phyloP scores from a whole-genome alignment of 2,888 invertebrate species.

The Folsomia candida region DNA sequence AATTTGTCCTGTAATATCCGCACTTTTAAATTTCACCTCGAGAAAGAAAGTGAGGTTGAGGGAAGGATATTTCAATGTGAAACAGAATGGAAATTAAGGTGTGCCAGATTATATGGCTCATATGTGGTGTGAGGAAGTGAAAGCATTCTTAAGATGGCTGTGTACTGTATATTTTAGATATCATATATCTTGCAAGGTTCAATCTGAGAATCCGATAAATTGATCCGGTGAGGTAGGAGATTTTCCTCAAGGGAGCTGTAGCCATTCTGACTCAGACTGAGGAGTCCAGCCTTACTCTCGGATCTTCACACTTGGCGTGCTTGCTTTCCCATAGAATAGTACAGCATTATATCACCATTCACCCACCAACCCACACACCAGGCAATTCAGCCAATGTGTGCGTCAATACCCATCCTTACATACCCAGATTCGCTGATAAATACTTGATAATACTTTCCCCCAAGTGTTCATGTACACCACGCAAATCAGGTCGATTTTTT shows the following conservation, averaged over 20 bases:
- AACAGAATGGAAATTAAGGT: neutral
- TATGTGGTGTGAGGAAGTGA: neutral
- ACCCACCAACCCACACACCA: too few relatives aligned
- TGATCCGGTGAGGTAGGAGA: conserved; percentile 39
- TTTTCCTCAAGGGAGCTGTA: conserved; percentile 43
- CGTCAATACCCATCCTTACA: too few relatives aligned
- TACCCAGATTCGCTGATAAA: too few relatives aligned
- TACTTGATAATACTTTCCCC: too few relatives aligned
- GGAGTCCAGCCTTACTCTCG: neutral
- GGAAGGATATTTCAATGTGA: neutral
- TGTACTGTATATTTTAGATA: conserved; percentile 7
- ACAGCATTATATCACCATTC: too few relatives aligned
- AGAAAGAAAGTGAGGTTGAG: neutral
- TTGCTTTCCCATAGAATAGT: neutral
- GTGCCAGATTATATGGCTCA: neutral
- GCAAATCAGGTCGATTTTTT: too few relatives aligned
- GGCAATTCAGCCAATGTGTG: too few relatives aligned
- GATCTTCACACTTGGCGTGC: neutral
- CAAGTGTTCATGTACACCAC: too few relatives aligned
- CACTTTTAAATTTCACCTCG: too few relatives aligned
- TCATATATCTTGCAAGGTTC: conserved; percentile 23
- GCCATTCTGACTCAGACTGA: conserved; percentile 15
- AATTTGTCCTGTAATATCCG: too few relatives aligned
- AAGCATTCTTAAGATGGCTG: neutral
- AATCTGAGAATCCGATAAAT: conserved; percentile 47